Conservation (phyloP, 2,888 invertebrate genomes). For the Dione vanillae region DNA sequence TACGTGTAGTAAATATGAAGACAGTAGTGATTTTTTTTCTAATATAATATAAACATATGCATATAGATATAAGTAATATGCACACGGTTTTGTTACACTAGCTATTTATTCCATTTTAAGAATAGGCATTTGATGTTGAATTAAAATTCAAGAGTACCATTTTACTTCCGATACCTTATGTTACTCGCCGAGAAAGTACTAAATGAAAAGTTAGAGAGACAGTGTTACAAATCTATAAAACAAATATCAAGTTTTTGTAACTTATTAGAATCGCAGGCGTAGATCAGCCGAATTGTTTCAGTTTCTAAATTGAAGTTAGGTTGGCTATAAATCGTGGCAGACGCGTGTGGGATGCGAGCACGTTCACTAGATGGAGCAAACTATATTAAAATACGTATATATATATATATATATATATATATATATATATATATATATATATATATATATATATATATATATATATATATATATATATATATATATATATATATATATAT, state of each 20-base stretch:
- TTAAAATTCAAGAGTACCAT: background rate
- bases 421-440: too few species aligned
- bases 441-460: too few species aligned
- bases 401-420: background rate
- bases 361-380: conserved; percentile 21
- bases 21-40: too few species aligned
- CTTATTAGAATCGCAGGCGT: conserved; percentile 47
- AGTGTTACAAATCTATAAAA: conserved; percentile 40
- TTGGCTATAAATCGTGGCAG: conserved; percentile 59
- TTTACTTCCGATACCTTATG: background rate
- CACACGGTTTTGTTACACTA: too few species aligned
- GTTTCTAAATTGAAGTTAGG: conserved; percentile 58
- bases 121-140: too few species aligned
- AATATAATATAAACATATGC: too few species aligned
- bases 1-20: too few species aligned
- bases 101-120: too few species aligned
- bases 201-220: conserved; percentile 11
- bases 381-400: conserved; percentile 9
- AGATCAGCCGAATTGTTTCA: conserved; percentile 57
- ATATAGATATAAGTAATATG: too few species aligned
- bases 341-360: conserved; percentile 50
- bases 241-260: conserved; percentile 45
- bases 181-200: background rate
- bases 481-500: too few species aligned
- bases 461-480: too few species aligned